phyloP scores from a whole-genome alignment of 2,113 vertebrate genomes.

The Vombatus ursinus region DNA sequence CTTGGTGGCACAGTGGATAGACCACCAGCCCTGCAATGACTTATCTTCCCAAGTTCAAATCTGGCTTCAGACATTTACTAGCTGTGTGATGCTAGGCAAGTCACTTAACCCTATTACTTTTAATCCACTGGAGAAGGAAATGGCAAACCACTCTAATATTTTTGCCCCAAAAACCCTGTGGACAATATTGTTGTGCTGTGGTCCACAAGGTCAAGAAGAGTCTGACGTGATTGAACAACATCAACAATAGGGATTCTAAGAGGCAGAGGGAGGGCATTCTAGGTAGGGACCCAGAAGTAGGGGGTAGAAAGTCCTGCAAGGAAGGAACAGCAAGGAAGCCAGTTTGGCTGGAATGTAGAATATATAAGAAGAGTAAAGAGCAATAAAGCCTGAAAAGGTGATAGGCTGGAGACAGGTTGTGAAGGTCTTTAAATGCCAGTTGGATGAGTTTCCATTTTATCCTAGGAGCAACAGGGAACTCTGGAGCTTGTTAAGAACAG shows the following conservation, averaged over 20 bases:
- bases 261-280: background rate
- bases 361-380: background rate
- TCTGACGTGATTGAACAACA: background rate
- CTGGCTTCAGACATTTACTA: background rate
- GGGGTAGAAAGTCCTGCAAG: background rate
- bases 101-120: background rate
- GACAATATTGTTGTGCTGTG: background rate
- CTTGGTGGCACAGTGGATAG: background rate
- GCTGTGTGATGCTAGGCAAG: too few species aligned
- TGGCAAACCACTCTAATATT: background rate
- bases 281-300: background rate
- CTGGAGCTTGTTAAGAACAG: background rate
- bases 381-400: background rate
- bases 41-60: background rate
- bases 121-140: background rate
- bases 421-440: background rate
- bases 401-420: background rate
- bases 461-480: background rate
- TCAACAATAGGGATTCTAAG: background rate
- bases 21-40: background rate
- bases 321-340: background rate
- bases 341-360: background rate
- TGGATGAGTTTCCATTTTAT: background rate
- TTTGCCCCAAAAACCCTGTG: background rate
- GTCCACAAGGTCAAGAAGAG: background rate